These are phyloP conservation scores for Ichneumoninae sp. DNA, from an alignment of 2,888 invertebrate genomes.

Conservation along the genomic window DNA sequence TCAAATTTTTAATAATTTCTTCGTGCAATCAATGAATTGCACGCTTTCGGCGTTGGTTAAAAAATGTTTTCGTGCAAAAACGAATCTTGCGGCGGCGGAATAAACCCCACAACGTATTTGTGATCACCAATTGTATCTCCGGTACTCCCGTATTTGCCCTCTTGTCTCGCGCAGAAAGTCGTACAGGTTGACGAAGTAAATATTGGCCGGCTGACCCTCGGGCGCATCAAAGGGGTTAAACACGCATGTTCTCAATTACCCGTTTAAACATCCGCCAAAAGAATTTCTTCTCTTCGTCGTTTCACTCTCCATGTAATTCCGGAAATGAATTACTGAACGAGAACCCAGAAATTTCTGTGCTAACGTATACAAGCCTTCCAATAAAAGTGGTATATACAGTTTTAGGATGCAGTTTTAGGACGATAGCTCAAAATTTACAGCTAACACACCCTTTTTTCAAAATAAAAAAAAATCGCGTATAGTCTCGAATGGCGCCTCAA, in stretches of 20 bases:
- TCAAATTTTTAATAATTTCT: too few species aligned
- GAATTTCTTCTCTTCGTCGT: neutral
- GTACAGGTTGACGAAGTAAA: conserved; percentile 9
- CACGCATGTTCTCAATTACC: conserved; percentile 6
- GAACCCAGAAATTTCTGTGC: neutral
- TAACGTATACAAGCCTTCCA: neutral
- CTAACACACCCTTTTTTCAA: too few species aligned
- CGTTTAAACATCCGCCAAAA: neutral
- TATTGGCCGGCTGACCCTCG: neutral
- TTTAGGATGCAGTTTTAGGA: too few species aligned
- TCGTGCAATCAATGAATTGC: neutral
- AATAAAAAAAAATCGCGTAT: too few species aligned
- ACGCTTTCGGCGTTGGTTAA: neutral
- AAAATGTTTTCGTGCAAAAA: neutral
- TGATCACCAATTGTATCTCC: neutral
- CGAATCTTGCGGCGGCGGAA: neutral
- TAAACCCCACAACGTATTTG: neutral
- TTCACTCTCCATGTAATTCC: neutral
- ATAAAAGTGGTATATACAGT: too few species aligned
- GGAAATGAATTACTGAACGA: neutral
- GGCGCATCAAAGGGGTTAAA: neutral
- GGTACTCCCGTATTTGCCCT: conserved; percentile 1
- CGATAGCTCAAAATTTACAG: too few species aligned
- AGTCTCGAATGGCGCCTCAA: too few species aligned
- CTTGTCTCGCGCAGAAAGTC: conserved; percentile 10